These are phyloP conservation scores for Agonum fuliginosum DNA, from an alignment of 2,888 invertebrate species.

Conservation along the genomic window DNA sequence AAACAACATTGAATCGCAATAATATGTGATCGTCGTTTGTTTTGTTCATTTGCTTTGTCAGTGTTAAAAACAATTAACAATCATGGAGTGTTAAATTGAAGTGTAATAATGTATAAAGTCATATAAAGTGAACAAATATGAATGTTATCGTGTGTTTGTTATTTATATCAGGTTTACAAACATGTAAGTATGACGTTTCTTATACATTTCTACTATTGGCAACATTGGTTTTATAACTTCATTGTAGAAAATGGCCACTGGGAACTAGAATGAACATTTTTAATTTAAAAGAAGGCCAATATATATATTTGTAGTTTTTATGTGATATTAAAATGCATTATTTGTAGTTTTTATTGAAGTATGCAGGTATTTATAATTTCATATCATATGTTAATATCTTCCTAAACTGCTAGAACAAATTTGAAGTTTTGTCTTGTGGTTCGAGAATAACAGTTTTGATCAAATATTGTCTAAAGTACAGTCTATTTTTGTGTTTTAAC, in stretches of 20 bases:
- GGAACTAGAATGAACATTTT: conserved; percentile 54
- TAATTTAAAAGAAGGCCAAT: conserved; percentile 58
- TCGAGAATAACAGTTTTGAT: conserved; percentile 35
- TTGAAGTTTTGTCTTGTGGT: conserved; percentile 51
- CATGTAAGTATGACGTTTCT: conserved; percentile 45
- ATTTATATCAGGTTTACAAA: conserved; percentile 21
- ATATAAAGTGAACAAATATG: neutral
- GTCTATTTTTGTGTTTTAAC: conserved; percentile 14
- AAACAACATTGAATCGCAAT: neutral
- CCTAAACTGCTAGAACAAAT: neutral
- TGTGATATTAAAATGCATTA: conserved; percentile 58
- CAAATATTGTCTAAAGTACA: conserved; percentile 33
- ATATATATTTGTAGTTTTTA: conserved; percentile 56
- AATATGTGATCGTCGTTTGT: neutral
- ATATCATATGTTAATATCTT: neutral
- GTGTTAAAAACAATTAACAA: conserved; percentile 11
- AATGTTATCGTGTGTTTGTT: neutral
- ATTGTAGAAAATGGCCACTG: conserved; percentile 56
- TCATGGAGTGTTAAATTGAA: neutral
- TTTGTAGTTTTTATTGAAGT: conserved; percentile 49
- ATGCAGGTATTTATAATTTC: conserved; percentile 47
- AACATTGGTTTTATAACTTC: conserved; percentile 34
- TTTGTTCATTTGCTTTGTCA: conserved; percentile 1
- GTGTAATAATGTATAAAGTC: neutral
- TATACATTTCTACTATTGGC: conserved; percentile 8